These are phyloP conservation scores for Capitulum mitella DNA, from an alignment of 2,888 invertebrate species.

Conservation along the genomic window DNA sequence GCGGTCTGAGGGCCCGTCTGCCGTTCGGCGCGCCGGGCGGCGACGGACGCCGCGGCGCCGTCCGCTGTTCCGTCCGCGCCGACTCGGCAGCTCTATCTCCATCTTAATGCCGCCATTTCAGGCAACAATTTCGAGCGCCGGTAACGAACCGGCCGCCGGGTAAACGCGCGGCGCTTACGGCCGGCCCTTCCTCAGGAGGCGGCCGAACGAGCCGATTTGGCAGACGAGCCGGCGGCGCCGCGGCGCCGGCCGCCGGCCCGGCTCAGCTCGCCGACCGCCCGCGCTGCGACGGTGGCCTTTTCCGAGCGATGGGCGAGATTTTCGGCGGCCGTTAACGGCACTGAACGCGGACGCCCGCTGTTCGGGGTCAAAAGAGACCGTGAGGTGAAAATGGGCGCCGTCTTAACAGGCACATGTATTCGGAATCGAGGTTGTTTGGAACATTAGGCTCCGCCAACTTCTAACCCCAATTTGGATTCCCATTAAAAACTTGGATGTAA, in stretches of 20 bases:
- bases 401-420: no score
- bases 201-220: background rate
- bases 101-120: background rate
- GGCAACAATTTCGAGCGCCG: background rate
- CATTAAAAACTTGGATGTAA: slow-evolving; percentile 5
- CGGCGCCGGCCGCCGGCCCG: background rate
- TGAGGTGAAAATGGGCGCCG: no score
- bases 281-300: no score
- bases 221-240: no score
- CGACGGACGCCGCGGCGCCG: background rate
- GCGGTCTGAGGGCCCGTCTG: background rate
- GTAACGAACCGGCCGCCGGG: background rate
- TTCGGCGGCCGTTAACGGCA: no score
- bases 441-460: background rate
- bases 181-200: no score
- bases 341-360: no score
- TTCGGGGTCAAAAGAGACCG: no score
- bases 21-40: background rate
- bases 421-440: background rate
- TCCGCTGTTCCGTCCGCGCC: background rate
- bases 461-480: background rate
- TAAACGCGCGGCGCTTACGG: background rate
- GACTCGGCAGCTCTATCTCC: background rate
- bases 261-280: no score
- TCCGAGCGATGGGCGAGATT: no score